These are phyloP conservation scores for Lepus americanus DNA, from an alignment of 2,113 vertebrate species.

Conservation along the genomic window DNA sequence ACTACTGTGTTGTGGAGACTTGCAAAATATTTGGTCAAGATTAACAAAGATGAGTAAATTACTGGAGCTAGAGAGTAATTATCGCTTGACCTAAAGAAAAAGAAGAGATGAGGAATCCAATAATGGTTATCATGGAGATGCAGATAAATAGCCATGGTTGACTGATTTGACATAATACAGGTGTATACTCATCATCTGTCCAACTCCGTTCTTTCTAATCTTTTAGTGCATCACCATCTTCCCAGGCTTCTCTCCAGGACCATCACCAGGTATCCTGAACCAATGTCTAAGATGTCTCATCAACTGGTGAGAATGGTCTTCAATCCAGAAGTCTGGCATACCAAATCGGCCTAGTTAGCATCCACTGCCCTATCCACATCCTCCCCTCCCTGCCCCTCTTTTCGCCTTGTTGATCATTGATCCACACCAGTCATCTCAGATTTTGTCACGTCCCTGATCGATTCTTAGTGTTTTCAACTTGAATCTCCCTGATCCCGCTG, in stretches of 20 bases:
- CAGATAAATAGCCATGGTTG: background rate
- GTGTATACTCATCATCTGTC: background rate
- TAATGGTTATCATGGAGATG: background rate
- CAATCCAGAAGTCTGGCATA: background rate
- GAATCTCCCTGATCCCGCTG: background rate
- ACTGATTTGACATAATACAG: background rate
- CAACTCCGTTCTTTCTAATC: background rate
- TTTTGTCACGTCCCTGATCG: background rate
- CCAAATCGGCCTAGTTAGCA: too few relatives aligned
- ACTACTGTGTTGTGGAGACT: background rate
- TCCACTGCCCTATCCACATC: background rate
- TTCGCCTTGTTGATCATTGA: background rate
- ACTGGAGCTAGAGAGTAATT: background rate
- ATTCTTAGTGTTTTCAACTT: background rate
- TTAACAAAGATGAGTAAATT: background rate
- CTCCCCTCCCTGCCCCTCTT: background rate
- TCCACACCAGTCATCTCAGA: background rate
- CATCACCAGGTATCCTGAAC: background rate
- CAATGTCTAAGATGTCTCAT: background rate
- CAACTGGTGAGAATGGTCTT: background rate
- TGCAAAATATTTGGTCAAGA: constrained; percentile 34
- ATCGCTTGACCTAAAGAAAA: background rate
- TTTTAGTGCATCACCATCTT: background rate
- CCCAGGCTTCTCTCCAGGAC: background rate
- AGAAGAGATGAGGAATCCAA: background rate